A percentile compares a stretch with the other conserved stretches of the same genome.
Evolutionary conservation across 2,797 vertebrate species (phyloP).

Genomic region (Pygocentrus nattereri): DNA sequence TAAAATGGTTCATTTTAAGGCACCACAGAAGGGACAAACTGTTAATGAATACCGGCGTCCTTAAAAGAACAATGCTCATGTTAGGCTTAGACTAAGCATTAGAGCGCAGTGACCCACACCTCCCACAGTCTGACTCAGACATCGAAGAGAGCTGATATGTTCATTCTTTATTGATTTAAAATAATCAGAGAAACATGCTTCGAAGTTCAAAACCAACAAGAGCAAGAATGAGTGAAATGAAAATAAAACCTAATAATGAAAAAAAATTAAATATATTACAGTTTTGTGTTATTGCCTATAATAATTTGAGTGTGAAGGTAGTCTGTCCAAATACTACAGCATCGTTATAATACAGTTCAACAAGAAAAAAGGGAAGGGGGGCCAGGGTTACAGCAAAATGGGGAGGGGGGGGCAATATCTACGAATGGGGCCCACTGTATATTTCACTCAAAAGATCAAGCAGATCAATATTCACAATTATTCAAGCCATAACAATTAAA

Average conservation of each 20-base stretch:
- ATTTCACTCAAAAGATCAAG: slow-evolving; percentile 9
- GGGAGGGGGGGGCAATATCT: slow-evolving; percentile 36
- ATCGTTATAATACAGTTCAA: slow-evolving; percentile 62
- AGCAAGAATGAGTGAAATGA: slow-evolving; percentile 69
- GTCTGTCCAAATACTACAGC: slow-evolving; percentile 75
- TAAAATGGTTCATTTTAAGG: no score
- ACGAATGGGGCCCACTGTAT: neutral
- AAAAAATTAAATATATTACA: slow-evolving; percentile 79
- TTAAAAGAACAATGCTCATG: no score
- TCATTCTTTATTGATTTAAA: slow-evolving; percentile 94
- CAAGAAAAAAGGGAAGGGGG: slow-evolving; percentile 53
- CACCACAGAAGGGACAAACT: no score
- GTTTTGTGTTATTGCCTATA: slow-evolving; percentile 82
- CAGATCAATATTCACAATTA: slow-evolving; percentile 29
- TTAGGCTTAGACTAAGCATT: no score
- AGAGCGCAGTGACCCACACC: no score
- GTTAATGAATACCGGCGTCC: no score
- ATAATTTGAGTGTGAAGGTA: slow-evolving; percentile 72
- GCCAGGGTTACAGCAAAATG: slow-evolving; percentile 54
- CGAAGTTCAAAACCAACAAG: slow-evolving; percentile 86
- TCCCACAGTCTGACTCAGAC: neutral
- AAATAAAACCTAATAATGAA: slow-evolving; percentile 52
- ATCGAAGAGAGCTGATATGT: slow-evolving; percentile 73
- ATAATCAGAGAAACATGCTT: slow-evolving; percentile 90
- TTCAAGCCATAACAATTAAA: slow-evolving; percentile 57